Evolutionary conservation across 2,797 vertebrate genomes (phyloP).

Genomic region (Pseudochirops corinnae): DNA sequence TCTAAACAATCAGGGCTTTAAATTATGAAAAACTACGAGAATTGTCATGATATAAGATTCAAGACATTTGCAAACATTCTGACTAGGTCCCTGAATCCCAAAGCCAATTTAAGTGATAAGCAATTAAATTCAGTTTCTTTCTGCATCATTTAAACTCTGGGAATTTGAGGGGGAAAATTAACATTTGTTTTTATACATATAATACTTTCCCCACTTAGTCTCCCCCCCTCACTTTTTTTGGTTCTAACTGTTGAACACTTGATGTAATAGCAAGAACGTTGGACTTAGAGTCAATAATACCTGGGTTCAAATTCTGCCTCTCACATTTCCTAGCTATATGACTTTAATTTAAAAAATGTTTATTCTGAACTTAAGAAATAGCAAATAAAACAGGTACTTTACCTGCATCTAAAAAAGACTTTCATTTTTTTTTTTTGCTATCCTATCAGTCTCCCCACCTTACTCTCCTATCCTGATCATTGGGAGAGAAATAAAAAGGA

Average conservation of each 20-base stretch:
- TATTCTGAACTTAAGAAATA: not conserved
- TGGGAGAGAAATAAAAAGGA: not conserved
- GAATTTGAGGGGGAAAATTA: constrained; percentile 55
- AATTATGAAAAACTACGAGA: constrained; percentile 80
- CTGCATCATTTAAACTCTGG: constrained; percentile 77
- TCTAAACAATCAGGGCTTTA: constrained; percentile 80
- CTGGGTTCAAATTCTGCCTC: not conserved
- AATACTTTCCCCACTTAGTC: not conserved
- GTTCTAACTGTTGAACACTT: not conserved
- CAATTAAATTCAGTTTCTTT: constrained; percentile 73
- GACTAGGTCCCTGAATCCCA: constrained; percentile 33
- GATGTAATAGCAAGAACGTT: not conserved
- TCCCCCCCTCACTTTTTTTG: not conserved
- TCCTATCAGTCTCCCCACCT: not conserved
- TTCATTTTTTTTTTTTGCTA: not conserved
- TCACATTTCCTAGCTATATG: not conserved
- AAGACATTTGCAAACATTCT: constrained; percentile 44
- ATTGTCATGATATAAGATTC: constrained; percentile 62
- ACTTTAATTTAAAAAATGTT: not conserved
- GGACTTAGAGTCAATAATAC: not conserved
- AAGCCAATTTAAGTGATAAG: constrained; percentile 66
- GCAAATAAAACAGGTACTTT: not conserved
- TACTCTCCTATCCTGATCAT: not conserved
- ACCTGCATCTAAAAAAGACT: not conserved
- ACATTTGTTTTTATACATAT: not conserved